Conservation (phyloP, 2,888 invertebrate species). For the Agonopterix arenella region DNA sequence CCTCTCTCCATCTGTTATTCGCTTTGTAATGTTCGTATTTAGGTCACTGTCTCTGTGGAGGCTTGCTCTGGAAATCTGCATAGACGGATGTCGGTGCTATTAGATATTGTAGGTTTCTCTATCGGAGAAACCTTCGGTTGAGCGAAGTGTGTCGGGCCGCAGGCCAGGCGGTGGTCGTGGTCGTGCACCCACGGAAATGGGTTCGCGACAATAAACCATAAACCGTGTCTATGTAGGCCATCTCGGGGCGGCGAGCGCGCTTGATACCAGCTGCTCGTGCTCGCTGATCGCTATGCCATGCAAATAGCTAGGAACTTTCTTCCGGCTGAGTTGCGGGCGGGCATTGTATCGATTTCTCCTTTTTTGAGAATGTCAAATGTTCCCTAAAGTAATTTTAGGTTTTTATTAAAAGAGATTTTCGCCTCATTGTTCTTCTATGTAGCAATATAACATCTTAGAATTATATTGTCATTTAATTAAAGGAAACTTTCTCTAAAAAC, state of each 20-base stretch:
- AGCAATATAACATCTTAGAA: too few species aligned
- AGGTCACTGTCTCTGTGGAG: slow-evolving; percentile 58
- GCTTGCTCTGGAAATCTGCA: slow-evolving; percentile 73
- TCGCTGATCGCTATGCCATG: slow-evolving; percentile 45
- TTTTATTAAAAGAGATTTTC: too few species aligned
- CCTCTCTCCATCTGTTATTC: slow-evolving; percentile 42
- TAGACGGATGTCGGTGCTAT: slow-evolving; percentile 72
- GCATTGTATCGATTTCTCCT: slow-evolving; percentile 66
- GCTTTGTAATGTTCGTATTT: slow-evolving; percentile 54
- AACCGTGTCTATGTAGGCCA: slow-evolving; percentile 67
- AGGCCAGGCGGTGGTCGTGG: slow-evolving; percentile 32
- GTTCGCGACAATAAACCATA: slow-evolving; percentile 66
- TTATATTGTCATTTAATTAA: too few species aligned
- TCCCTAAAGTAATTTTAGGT: too few species aligned
- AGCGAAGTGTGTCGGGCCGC: slow-evolving; percentile 62
- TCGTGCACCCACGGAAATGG: slow-evolving; percentile 70
- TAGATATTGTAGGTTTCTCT: slow-evolving; percentile 73
- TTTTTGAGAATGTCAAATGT: too few species aligned
- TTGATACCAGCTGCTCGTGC: slow-evolving; percentile 29
- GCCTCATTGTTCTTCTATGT: too few species aligned
- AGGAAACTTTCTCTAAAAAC: too few species aligned
- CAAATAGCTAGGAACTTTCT: slow-evolving; percentile 72
- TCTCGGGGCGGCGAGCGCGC: slow-evolving; percentile 34
- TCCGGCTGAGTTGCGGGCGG: slow-evolving; percentile 56
- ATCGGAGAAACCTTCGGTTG: slow-evolving; percentile 70